Percentiles rank a stretch among this genome's conserved stretches.
Evolutionary conservation across 2,113 vertebrate genomes (phyloP).

Genomic region (Triplophysa rosa): DNA sequence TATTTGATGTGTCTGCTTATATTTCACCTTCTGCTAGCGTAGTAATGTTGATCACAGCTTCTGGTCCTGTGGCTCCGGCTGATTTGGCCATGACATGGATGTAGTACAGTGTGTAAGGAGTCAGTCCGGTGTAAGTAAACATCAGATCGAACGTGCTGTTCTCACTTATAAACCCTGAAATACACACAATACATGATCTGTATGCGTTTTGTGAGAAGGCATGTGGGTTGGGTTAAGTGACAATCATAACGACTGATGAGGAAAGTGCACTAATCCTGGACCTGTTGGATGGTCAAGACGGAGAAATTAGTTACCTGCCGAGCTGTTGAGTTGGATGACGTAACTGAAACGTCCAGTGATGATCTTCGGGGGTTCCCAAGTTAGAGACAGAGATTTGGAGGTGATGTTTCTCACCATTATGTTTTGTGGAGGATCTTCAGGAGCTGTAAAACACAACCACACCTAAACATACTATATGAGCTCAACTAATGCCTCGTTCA

Average conservation of each 20-base stretch:
- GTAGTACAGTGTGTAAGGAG: conserved; percentile 82
- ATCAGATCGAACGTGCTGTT: conserved; percentile 85
- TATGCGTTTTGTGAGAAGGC: not conserved
- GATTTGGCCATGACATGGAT: conserved; percentile 82
- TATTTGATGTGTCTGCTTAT: not conserved
- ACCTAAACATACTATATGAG: not conserved
- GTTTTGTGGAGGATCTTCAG: conserved; percentile 90
- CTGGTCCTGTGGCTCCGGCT: conserved; percentile 85
- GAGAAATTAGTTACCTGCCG: conserved; percentile 73
- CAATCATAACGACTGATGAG: no score
- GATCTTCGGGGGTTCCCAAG: conserved; percentile 84
- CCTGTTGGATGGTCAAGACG: no score
- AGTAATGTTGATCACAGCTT: conserved; percentile 72
- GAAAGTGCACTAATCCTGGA: no score
- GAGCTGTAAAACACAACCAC: conserved; percentile 72
- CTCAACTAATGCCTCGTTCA: not conserved
- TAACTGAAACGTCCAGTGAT: conserved; percentile 91
- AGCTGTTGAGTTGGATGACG: conserved; percentile 81
- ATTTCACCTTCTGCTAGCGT: conserved; percentile 86
- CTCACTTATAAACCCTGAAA: conserved; percentile 81
- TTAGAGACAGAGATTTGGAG: conserved; percentile 80
- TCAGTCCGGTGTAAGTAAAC: conserved; percentile 80
- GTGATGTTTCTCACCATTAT: conserved; percentile 78
- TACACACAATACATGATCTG: conserved; percentile 20
- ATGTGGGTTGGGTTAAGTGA: no score